Percentiles rank a stretch among this genome's conserved stretches.
These are phyloP conservation scores for Scolopax rusticola DNA, from an alignment of 2,797 vertebrate species.

Conservation along the genomic window DNA sequence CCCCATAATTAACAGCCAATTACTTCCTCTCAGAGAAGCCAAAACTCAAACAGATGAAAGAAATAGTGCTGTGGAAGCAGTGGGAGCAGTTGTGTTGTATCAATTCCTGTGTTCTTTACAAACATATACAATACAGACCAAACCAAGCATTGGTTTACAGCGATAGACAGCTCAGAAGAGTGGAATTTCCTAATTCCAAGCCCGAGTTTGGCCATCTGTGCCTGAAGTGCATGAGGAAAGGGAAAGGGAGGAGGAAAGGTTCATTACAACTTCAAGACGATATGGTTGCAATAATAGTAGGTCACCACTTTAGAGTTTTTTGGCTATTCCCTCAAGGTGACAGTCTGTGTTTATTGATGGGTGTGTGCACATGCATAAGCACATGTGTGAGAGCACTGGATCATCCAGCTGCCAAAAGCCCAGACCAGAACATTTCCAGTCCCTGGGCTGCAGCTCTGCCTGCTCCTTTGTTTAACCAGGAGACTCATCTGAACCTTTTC, in stretches of 20 bases:
- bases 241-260: neutral
- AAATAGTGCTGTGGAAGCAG: slow-evolving; percentile 49
- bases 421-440: neutral
- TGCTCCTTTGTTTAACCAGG: neutral
- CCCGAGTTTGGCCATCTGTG: slow-evolving; percentile 25
- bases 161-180: neutral
- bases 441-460: neutral
- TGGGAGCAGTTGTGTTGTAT: slow-evolving; percentile 65
- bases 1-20: slow-evolving; percentile 74
- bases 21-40: slow-evolving; percentile 65
- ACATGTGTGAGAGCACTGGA: neutral
- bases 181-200: neutral
- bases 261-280: neutral
- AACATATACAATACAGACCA: neutral
- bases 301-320: neutral
- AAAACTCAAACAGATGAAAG: slow-evolving; percentile 69
- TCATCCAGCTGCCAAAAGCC: neutral
- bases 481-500: neutral
- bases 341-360: neutral
- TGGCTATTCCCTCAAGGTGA: neutral
- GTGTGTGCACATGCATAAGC: neutral
- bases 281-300: neutral
- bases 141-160: neutral
- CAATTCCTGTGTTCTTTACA: slow-evolving; percentile 51
- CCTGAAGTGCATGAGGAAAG: neutral